Base-by-base conservation (phyloP, 1,140 invertebrate genomes). In the Drosophila navojoa region DNA sequence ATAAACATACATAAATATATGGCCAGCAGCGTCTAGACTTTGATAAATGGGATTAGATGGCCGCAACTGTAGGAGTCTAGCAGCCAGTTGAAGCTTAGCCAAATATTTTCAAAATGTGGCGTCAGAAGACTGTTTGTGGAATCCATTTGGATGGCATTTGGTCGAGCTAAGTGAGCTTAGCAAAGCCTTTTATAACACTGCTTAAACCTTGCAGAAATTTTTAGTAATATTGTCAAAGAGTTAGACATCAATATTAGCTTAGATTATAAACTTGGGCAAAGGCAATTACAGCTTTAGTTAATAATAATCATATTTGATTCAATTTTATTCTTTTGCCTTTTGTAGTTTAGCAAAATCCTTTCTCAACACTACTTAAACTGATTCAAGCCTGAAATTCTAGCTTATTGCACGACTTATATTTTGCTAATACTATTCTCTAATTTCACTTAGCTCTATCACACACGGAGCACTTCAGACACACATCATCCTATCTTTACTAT, bases 1-100 rank as follows among this genome's bases (percentile, higher is more conserved):
- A 40, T 50, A 40, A 62, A 61, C 59, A 70, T 42, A 52, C 40
- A 6, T 40, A 19, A 62, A 66, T 60, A 54, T 57, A 40, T 25
- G 53, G 38, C 25, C 54, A 63, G 53, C 54, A 60, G 32, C 45
- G 59, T 75, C 71, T 75, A 77, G 71, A 75, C 67, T 67, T 67
- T 78, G 72, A 78, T 71, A 78, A 71, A 78, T 76, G 72, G 72
- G 60, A 62, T 71, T 57, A 76, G 45, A 53, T 55, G 63, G 58
- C 55, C 53, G 11, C 59, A 76, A 47, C 62, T 67, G 69, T 58
- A 59, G 35, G 71, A 53, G 57, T 45, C 38, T 63, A 22, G 27
- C 29, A 58, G 61, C 64, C 71, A 69, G 63, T 69, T 68, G 5
- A 19, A 13, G 38, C 13, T 19, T 13, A 67, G 22, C 22, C 47